Evolutionary conservation across 1,140 invertebrate species (phyloP).

Genomic region (Achatina immaculata): DNA sequence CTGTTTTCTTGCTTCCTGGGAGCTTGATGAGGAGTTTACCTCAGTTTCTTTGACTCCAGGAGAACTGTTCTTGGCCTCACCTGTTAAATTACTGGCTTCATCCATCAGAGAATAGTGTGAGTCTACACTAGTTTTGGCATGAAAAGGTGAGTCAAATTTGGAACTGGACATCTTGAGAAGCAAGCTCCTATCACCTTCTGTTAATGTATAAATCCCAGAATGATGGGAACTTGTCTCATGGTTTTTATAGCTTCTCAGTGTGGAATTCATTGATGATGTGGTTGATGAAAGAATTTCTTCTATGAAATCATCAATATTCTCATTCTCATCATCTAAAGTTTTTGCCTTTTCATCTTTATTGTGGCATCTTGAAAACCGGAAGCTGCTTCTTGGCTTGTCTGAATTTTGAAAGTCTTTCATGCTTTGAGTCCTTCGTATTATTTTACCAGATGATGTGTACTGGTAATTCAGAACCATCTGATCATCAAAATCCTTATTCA

Average conservation of each 20-base stretch:
- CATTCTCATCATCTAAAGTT: conserved; percentile 48
- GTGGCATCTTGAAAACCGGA: conserved; percentile 56
- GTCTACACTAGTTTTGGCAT: conserved; percentile 51
- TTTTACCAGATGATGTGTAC: conserved; percentile 30
- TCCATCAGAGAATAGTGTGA: too few species aligned
- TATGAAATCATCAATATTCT: conserved; percentile 63
- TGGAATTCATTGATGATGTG: conserved; percentile 44
- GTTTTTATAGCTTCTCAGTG: conserved; percentile 43
- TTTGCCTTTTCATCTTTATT: conserved; percentile 26
- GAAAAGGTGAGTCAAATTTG: conserved; percentile 54
- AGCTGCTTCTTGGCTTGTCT: conserved; percentile 42
- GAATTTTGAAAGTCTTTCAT: conserved; percentile 7
- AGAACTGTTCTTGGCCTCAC: too few species aligned
- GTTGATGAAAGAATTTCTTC: conserved; percentile 66
- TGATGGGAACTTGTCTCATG: conserved; percentile 22
- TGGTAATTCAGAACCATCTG: background rate
- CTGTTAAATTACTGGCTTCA: too few species aligned
- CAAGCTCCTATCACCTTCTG: conserved; percentile 57
- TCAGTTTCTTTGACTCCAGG: too few species aligned
- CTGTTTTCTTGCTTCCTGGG: background rate
- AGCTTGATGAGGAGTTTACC: background rate
- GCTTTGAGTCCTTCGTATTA: conserved; percentile 25
- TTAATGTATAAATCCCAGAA: conserved; percentile 52
- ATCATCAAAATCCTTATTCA: background rate
- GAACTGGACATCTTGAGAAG: conserved; percentile 50